A percentile compares a stretch with the other conserved stretches of the same genome.
Conservation (phyloP, 2,888 invertebrate species). For the Cyclophora albipunctata region DNA sequence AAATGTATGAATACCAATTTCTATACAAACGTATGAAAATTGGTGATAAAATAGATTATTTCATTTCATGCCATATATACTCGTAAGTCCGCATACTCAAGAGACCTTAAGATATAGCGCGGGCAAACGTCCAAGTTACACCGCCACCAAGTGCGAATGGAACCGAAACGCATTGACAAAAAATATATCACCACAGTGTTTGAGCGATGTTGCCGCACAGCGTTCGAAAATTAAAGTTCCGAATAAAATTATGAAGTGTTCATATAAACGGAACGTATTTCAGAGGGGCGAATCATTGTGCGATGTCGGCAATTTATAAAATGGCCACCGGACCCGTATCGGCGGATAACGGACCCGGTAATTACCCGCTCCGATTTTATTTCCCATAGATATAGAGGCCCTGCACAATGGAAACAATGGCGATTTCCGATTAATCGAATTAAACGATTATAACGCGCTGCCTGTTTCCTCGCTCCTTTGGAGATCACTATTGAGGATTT, state of each 20-base stretch:
- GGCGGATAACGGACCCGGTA: constrained; percentile 29
- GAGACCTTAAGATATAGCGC: background rate
- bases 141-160: no score
- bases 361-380: constrained; percentile 36
- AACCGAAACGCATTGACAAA: no score
- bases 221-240: background rate
- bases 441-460: constrained; percentile 27
- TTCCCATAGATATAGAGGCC: constrained; percentile 33
- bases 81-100: constrained; percentile 17
- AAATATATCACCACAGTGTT: no score
- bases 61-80: constrained; percentile 9
- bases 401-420: constrained; percentile 24
- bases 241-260: constrained; percentile 1
- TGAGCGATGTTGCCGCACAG: background rate
- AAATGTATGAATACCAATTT: no score
- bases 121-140: background rate
- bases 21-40: no score
- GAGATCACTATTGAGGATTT: constrained; percentile 12
- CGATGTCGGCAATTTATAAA: constrained; percentile 16
- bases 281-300: constrained; percentile 7
- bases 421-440: constrained; percentile 28
- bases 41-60: no score
- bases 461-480: constrained; percentile 15
- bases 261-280: constrained; percentile 4
- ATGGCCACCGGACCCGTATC: constrained; percentile 23